These are phyloP conservation scores for Bovichtus diacanthus DNA, from an alignment of 2,797 vertebrate species.

Conservation along the genomic window DNA sequence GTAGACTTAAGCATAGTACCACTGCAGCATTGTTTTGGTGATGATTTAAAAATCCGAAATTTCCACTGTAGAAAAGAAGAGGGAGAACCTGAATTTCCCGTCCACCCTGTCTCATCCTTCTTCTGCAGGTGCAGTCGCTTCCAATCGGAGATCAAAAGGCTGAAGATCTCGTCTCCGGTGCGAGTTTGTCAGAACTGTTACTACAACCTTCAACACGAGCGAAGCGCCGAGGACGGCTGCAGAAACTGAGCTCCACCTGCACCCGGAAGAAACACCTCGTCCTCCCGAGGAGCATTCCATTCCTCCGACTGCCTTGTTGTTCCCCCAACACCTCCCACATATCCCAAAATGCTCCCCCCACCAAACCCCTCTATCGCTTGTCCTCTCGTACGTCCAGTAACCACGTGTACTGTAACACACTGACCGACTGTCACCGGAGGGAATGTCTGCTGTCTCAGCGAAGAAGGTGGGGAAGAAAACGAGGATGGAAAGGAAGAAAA, in stretches of 20 bases:
- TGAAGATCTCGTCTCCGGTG: constrained; percentile 98
- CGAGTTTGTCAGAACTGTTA: constrained; percentile 99
- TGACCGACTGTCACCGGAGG: constrained; percentile 64
- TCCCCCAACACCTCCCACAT: not conserved
- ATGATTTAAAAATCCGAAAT: too few relatives aligned
- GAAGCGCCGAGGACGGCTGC: constrained; percentile 89
- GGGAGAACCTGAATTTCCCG: not conserved
- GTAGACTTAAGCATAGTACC: not conserved
- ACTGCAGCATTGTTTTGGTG: too few relatives aligned
- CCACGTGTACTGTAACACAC: constrained; percentile 76
- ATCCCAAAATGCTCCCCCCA: constrained; percentile 11
- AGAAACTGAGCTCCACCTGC: constrained; percentile 83
- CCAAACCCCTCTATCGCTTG: not conserved
- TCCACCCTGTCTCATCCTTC: too few relatives aligned
- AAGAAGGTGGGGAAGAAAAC: not conserved
- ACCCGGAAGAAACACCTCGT: not conserved
- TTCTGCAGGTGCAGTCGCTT: constrained; percentile 94
- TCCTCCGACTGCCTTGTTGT: constrained; percentile 13
- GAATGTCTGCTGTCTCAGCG: not conserved
- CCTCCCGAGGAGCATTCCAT: constrained; percentile 17
- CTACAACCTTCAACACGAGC: constrained; percentile 96
- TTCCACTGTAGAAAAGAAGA: too few relatives aligned
- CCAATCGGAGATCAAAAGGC: constrained; percentile 97
- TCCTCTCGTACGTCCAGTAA: constrained; percentile 41
- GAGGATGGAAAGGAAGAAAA: not conserved